Evolutionary conservation across 2,113 vertebrate genomes (phyloP).

Genomic region (Scomber japonicus): DNA sequence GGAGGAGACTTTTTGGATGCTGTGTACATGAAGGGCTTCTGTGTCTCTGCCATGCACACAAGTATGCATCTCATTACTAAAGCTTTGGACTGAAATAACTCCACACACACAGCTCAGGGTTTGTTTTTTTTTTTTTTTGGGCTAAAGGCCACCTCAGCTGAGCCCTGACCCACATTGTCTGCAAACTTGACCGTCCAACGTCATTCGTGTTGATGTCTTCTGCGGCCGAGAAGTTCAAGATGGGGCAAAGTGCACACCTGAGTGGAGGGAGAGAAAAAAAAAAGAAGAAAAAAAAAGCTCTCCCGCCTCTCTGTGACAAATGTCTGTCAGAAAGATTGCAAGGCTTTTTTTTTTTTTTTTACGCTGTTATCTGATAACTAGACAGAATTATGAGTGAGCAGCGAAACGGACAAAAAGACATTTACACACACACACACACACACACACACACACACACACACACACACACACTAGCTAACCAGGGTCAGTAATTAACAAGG

Average conservation of each 20-base stretch:
- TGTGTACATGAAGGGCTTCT: constrained; percentile 74
- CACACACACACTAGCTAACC: constrained; percentile 13
- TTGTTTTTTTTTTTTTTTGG: too few species aligned
- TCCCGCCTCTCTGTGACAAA: background rate
- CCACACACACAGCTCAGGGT: too few species aligned
- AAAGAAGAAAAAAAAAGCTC: too few species aligned
- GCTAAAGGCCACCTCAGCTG: constrained; percentile 65
- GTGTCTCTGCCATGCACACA: constrained; percentile 70
- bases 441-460: constrained; percentile 26
- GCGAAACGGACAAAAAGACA: constrained; percentile 28
- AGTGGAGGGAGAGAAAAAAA: background rate
- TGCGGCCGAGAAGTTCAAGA: background rate
- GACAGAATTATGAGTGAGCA: constrained; percentile 23
- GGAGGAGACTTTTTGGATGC: constrained; percentile 60
- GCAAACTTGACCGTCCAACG: constrained; percentile 55
- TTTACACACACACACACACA: constrained; percentile 42
- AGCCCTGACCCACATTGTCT: constrained; percentile 50
- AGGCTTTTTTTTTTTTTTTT: background rate
- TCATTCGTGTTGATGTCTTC: constrained; percentile 23
- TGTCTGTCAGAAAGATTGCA: constrained; percentile 10
- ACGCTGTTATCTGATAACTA: constrained; percentile 45
- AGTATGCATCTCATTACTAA: constrained; percentile 79
- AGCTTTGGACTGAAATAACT: constrained; percentile 71
- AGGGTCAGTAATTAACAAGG: constrained; percentile 59
- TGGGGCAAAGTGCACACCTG: constrained; percentile 48